Percentiles rank a stretch among this genome's conserved stretches.
These are phyloP conservation scores for Oncorhynchus kisutch DNA, from an alignment of 2,113 vertebrate genomes.

Conservation along the genomic window DNA sequence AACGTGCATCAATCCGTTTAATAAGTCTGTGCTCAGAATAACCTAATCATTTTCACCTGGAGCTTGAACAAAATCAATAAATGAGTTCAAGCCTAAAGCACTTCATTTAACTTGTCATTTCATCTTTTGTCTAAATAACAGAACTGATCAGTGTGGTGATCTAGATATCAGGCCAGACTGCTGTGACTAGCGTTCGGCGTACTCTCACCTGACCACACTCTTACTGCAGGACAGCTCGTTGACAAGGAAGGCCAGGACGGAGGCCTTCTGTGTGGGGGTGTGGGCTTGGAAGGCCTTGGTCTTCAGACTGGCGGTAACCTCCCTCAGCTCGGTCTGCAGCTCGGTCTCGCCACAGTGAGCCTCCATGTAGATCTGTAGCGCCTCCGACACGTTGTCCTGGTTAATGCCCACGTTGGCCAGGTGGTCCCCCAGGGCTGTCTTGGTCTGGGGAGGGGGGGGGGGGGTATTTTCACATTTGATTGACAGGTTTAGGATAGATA, in stretches of 20 bases:
- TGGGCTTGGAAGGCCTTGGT: conserved; percentile 94
- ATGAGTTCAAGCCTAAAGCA: too few relatives aligned
- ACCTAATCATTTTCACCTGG: too few relatives aligned
- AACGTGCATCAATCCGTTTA: too few relatives aligned
- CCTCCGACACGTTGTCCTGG: conserved; percentile 91
- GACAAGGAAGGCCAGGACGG: conserved; percentile 86
- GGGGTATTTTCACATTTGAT: too few relatives aligned
- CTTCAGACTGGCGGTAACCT: conserved; percentile 84
- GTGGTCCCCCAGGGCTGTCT: conserved; percentile 89
- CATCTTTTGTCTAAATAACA: too few relatives aligned
- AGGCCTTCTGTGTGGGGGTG: conserved; percentile 86
- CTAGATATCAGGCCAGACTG: too few relatives aligned
- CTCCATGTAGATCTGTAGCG: conserved; percentile 94
- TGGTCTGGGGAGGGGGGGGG: conserved; percentile 66
- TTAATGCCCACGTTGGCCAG: conserved; percentile 87
- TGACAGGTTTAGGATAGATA: conserved; percentile 7
- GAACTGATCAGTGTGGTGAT: too few relatives aligned
- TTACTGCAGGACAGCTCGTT: conserved; percentile 94
- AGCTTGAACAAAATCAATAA: too few relatives aligned
- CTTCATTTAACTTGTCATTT: too few relatives aligned
- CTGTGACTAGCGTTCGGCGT: too few relatives aligned
- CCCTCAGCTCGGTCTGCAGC: conserved; percentile 68
- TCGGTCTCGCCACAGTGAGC: conserved; percentile 78
- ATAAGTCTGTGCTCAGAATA: neutral
- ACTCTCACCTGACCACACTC: conserved; percentile 85